phyloP scores from a whole-genome alignment of 2,113 vertebrate species.

The Oryzias melastigma region DNA sequence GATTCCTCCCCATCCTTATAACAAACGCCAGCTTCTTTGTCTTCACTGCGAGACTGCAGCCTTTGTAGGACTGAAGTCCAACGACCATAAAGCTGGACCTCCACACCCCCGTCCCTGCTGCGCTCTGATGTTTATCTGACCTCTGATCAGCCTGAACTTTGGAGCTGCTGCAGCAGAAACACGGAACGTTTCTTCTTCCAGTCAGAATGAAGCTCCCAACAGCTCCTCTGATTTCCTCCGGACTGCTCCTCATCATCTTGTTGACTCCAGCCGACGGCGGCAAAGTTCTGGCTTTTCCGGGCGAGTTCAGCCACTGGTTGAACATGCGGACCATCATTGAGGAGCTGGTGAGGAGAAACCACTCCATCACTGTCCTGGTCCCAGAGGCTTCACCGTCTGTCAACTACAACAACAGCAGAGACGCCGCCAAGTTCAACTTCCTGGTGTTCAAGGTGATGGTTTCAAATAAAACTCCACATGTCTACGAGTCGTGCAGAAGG shows the following conservation, averaged over 20 bases:
- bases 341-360: constrained; percentile 36
- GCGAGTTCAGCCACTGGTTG: constrained; percentile 45
- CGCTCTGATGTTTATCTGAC: background rate
- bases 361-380: constrained; percentile 24
- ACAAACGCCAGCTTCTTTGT: too few relatives aligned
- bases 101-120: too few relatives aligned
- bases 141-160: constrained; percentile 14
- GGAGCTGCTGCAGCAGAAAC: constrained; percentile 1
- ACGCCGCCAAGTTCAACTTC: constrained; percentile 26
- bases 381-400: background rate
- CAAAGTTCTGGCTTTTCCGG: constrained; percentile 33
- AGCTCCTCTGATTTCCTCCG: background rate
- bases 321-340: constrained; percentile 39
- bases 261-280: background rate
- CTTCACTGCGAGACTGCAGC: too few relatives aligned
- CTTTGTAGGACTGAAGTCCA: too few relatives aligned
- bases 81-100: too few relatives aligned
- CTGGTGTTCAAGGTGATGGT: constrained; percentile 34
- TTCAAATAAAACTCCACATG: too few relatives aligned
- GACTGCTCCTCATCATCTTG: background rate
- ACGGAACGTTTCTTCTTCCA: background rate
- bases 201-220: background rate
- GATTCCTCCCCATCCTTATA: too few relatives aligned
- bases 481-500: too few relatives aligned
- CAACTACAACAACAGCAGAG: constrained; percentile 6